Evolutionary conservation across 2,113 vertebrate genomes (phyloP).

Genomic region (Ellobius talpinus): DNA sequence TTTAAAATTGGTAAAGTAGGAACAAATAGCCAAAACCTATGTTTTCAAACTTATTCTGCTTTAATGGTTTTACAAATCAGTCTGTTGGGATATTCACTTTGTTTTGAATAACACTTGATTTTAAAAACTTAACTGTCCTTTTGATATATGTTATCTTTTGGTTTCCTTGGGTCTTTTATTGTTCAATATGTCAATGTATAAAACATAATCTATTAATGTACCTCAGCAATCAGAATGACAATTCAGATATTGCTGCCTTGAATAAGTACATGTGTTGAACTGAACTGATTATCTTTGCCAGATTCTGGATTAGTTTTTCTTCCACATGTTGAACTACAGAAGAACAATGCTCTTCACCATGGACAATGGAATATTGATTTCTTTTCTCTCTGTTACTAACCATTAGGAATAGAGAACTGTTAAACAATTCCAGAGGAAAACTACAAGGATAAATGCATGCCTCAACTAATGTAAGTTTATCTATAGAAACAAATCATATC

Average conservation of each 20-base stretch:
- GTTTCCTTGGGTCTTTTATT: slow-evolving; percentile 21
- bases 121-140: slow-evolving; percentile 54
- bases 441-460: neutral
- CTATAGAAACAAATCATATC: slow-evolving; percentile 34
- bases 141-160: slow-evolving; percentile 28
- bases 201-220: neutral
- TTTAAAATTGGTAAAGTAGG: neutral
- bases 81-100: slow-evolving; percentile 21
- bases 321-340: neutral
- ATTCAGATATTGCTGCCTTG: neutral
- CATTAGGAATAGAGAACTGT: neutral
- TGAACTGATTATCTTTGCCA: neutral
- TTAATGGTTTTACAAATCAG: neutral
- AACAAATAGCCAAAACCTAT: neutral
- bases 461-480: neutral
- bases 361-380: neutral
- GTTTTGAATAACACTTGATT: slow-evolving; percentile 6
- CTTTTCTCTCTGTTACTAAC: neutral
- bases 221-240: neutral
- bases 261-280: neutral
- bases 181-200: neutral
- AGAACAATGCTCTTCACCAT: neutral
- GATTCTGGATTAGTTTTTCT: neutral
- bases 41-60: neutral
- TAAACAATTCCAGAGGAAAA: neutral